A percentile compares a stretch with the other conserved stretches of the same genome.
Evolutionary conservation across 92 coral and sea anemone genomes (phyloP).

Genomic region (Ricordea florida): DNA sequence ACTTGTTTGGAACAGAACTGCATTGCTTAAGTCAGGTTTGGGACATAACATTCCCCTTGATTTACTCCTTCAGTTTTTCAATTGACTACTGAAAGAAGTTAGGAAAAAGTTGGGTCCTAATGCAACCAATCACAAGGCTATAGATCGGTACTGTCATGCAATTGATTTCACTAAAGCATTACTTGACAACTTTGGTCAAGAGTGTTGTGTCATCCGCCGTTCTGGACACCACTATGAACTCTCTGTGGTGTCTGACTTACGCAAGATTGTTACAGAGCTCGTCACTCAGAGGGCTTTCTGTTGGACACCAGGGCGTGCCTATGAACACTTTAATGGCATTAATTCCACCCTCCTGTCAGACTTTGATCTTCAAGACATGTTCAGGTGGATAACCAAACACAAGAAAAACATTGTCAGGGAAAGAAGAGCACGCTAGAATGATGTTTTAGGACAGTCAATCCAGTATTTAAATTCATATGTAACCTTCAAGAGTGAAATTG

Average conservation of each 20-base stretch:
- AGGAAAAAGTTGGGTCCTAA: no score
- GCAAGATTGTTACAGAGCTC: constrained; percentile 62
- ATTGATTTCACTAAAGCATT: constrained; percentile 51
- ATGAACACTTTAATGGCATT: constrained; percentile 49
- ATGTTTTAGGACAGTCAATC: constrained; percentile 2
- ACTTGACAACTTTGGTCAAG: constrained; percentile 29
- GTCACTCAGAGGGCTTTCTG: constrained; percentile 60
- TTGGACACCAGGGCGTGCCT: constrained; percentile 68
- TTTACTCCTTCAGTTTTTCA: constrained; percentile 22
- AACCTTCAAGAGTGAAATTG: constrained; percentile 2
- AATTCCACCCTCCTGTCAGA: constrained; percentile 56
- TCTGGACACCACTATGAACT: constrained; percentile 45
- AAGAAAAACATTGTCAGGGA: constrained; percentile 57
- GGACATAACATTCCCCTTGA: no score
- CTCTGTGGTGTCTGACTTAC: constrained; percentile 38
- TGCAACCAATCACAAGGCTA: no score
- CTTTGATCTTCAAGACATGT: constrained; percentile 64
- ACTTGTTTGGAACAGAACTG: no score
- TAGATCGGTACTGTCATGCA: no score
- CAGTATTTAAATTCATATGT: constrained; percentile 4
- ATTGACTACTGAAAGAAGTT: constrained; percentile 55
- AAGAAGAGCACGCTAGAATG: constrained; percentile 51
- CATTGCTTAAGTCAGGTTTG: no score
- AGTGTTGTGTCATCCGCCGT: no score
- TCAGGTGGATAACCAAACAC: constrained; percentile 58